These are phyloP conservation scores for Watsonalla cultraria DNA, from an alignment of 2,888 invertebrate species.

Conservation along the genomic window DNA sequence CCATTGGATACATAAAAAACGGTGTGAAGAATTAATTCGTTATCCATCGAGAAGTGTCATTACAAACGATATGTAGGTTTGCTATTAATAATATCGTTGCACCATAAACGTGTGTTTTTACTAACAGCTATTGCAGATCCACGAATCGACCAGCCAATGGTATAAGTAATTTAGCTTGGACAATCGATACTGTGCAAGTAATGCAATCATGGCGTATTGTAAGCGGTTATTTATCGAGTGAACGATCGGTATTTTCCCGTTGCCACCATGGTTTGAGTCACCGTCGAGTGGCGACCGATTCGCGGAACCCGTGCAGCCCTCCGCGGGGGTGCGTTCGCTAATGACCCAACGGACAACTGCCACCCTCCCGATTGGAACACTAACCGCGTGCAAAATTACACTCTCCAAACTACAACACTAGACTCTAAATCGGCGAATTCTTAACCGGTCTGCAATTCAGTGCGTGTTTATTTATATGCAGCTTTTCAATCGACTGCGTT, in stretches of 20 bases:
- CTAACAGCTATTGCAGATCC: conserved; percentile 18
- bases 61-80: not conserved
- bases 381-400: conserved; percentile 55
- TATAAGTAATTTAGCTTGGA: conserved; percentile 37
- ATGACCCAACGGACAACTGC: conserved; percentile 64
- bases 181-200: conserved; percentile 39
- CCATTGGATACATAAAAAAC: too few relatives aligned
- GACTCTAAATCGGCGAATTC: conserved; percentile 55
- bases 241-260: conserved; percentile 61
- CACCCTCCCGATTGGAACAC: conserved; percentile 54
- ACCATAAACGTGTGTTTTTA: conserved; percentile 16
- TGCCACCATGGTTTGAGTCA: conserved; percentile 59
- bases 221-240: conserved; percentile 58
- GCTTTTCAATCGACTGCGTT: conserved; percentile 76
- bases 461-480: conserved; percentile 77
- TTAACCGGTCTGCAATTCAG: conserved; percentile 53
- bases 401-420: conserved; percentile 63
- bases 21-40: too few relatives aligned
- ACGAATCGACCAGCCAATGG: conserved; percentile 18
- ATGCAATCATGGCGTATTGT: conserved; percentile 48
- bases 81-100: not conserved
- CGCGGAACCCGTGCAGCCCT: conserved; percentile 68
- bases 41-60: not conserved
- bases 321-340: conserved; percentile 64
- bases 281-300: conserved; percentile 42